phyloP scores from a whole-genome alignment of 2,888 invertebrate genomes.

The Hirtodrosophila histrioides region DNA sequence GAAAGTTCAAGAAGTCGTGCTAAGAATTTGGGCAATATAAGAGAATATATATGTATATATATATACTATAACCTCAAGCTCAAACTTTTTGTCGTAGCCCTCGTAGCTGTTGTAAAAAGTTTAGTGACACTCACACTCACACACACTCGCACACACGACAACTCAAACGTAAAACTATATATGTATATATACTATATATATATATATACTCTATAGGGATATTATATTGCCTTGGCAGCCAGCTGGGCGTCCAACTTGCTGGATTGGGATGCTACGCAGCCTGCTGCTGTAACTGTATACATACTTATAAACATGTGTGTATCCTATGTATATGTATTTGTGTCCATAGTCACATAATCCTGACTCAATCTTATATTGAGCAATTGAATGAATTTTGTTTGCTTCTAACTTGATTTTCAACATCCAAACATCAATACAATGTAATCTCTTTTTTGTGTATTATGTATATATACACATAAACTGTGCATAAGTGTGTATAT shows the following conservation, averaged over 20 bases:
- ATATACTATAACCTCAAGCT: neutral
- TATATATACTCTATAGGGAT: constrained; percentile 30
- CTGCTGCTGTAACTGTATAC: constrained; percentile 8
- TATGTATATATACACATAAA: constrained; percentile 13
- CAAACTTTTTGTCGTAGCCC: constrained; percentile 2
- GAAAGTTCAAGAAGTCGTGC: too few species aligned
- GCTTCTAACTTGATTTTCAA: neutral
- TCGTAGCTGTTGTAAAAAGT: constrained; percentile 15
- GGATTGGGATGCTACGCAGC: constrained; percentile 21
- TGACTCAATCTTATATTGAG: too few species aligned
- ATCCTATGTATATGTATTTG: constrained; percentile 40
- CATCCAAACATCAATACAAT: constrained; percentile 3
- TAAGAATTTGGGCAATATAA: too few species aligned
- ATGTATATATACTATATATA: constrained; percentile 3
- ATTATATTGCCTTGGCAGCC: constrained; percentile 55
- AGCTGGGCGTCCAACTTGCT: constrained; percentile 58
- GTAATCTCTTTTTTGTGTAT: constrained; percentile 27
- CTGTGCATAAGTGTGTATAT: neutral
- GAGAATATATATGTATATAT: too few species aligned
- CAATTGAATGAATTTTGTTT: constrained; percentile 37
- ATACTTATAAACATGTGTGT: constrained; percentile 2
- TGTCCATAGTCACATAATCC: constrained; percentile 64
- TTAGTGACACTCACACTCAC: constrained; percentile 21
- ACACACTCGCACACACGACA: neutral
- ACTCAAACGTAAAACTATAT: constrained; percentile 14